A percentile compares a stretch with the other conserved stretches of the same genome.
phyloP scores from a whole-genome alignment of 53 echinoderm and acorn worm genomes.

The Holothuria scabra region DNA sequence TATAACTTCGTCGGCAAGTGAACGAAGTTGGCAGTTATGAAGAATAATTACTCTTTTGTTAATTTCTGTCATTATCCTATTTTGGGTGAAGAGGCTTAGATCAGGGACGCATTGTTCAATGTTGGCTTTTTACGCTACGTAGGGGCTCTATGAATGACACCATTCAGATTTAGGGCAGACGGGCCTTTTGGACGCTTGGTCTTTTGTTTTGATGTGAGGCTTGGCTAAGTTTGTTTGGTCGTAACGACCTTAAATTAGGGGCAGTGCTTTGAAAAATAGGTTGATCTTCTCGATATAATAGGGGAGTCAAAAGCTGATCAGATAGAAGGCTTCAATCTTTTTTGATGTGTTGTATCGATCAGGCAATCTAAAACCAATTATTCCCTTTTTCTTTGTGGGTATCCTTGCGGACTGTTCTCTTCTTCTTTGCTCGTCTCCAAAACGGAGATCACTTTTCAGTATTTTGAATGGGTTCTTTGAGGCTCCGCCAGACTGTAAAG shows the following conservation, averaged over 20 bases:
- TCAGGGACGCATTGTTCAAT: conserved; percentile 13
- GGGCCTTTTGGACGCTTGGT: too few species aligned
- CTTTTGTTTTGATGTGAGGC: conserved; percentile 28
- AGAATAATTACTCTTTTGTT: background rate
- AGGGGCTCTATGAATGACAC: background rate
- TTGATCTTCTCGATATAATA: conserved; percentile 26
- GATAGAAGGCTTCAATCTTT: background rate
- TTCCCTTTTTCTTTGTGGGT: conserved; percentile 64
- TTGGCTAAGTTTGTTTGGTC: conserved; percentile 14
- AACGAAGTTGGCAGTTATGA: conserved; percentile 1
- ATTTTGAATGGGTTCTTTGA: conserved; percentile 22
- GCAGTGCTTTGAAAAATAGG: conserved; percentile 20
- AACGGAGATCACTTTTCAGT: conserved; percentile 22
- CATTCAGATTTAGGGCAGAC: too few species aligned
- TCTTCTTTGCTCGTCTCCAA: conserved; percentile 10
- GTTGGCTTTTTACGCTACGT: conserved; percentile 1
- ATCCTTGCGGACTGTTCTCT: conserved; percentile 58
- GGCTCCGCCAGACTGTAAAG: conserved; percentile 22
- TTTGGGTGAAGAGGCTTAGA: conserved; percentile 19
- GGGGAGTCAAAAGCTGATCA: background rate
- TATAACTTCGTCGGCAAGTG: background rate
- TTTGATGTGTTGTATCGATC: conserved; percentile 61
- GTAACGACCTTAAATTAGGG: conserved; percentile 23
- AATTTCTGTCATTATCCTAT: background rate
- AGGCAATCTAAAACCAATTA: conserved; percentile 84